These are phyloP conservation scores for Leucophenga varia DNA, from an alignment of 1,140 invertebrate genomes.

Conservation along the genomic window DNA sequence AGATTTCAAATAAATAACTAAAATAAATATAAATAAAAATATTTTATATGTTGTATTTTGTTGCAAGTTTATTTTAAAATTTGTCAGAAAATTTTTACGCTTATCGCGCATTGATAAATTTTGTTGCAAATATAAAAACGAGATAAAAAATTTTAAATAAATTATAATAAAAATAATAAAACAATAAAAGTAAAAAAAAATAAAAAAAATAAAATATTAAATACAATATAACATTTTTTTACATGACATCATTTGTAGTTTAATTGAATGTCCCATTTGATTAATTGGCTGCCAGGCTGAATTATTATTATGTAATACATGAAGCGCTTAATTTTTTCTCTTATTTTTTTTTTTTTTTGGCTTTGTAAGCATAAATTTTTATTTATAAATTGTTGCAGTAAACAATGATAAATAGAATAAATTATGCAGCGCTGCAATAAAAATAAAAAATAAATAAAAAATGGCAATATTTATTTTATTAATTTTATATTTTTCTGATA, in stretches of 20 bases:
- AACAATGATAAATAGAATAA: constrained; percentile 28
- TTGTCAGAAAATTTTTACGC: too few species aligned
- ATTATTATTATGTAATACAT: constrained; percentile 32
- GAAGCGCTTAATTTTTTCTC: constrained; percentile 13
- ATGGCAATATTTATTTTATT: constrained; percentile 11
- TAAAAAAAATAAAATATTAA: constrained; percentile 14
- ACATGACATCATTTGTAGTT: constrained; percentile 36
- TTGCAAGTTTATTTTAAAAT: too few species aligned
- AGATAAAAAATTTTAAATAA: constrained; percentile 23
- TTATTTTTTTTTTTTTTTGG: neutral
- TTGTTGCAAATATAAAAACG: too few species aligned
- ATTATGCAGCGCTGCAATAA: constrained; percentile 34
- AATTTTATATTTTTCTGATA: constrained; percentile 29
- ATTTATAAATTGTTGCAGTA: constrained; percentile 22
- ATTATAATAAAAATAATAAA: constrained; percentile 26
- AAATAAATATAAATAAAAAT: too few species aligned
- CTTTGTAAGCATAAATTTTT: constrained; percentile 33
- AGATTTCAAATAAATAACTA: too few species aligned
- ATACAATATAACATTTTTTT: constrained; percentile 11
- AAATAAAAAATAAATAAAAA: too few species aligned
- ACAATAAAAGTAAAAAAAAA: neutral
- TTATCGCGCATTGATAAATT: too few species aligned
- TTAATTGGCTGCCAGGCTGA: constrained; percentile 50
- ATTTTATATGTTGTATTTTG: too few species aligned
- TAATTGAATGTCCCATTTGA: constrained; percentile 54